Evolutionary conservation across 2,113 vertebrate species (phyloP), one percentile per base, ranked within the genome.

Genomic region (Larimichthys crocea): DNA sequence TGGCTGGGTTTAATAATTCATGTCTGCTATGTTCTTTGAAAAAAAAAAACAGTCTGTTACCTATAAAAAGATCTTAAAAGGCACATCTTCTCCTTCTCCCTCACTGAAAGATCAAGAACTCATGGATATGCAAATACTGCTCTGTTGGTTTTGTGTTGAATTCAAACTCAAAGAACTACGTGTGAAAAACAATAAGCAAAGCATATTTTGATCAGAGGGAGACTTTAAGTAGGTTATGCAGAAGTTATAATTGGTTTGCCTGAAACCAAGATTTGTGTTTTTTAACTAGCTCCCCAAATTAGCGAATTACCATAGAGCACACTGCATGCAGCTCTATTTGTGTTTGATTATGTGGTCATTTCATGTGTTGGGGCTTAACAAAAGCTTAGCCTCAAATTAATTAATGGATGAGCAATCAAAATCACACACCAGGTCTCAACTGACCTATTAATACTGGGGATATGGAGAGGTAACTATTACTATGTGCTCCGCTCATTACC

Each of bases 171-270:
- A n/a, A 24, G 15, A 31, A 31, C 57, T 3, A 60, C 4, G 8
- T 29, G 67, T 24, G 19, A 35, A 9, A n/a, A 55, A 44, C 29
- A 26, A 3, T 9, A 16, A n/a, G 24, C 9, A 11, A 29, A 56
- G 40, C 53, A 35, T 42, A 24, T 60, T 40, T 17, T 16, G 11
- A 44, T 42, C 12, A 14, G 7, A 59, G 50, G 17, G 16, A 11
- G 16, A 5, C 10, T 26, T 19, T 31, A 65, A 76, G 50, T 55
- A 44, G 50, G 22, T 67, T 48, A 67, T 46, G 24, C 59, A 48
- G 42, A 40, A 48, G 42, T 64, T 49, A 24, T 49, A 57, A 65
- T 61, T 80, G 16, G n/a, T 52, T 48, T 50, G 64, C 65, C 56
- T 69, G 26, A 42, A n/a, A 52, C 46, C 15, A 49, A 48, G 40